These are phyloP conservation scores for Dryoscopus gambensis DNA, from an alignment of 2,113 vertebrate genomes.

Conservation along the genomic window DNA sequence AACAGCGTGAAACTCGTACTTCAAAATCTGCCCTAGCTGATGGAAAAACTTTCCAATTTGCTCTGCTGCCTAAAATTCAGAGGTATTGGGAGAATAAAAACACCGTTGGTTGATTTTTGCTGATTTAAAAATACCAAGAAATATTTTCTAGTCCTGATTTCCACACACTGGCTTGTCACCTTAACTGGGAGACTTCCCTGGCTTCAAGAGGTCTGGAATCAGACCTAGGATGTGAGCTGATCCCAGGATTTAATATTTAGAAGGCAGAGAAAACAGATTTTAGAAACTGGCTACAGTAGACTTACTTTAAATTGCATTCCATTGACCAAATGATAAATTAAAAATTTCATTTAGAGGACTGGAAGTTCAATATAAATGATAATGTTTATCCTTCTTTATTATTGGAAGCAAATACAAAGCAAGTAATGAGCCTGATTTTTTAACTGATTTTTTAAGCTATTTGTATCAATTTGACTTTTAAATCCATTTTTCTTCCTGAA, in stretches of 20 bases:
- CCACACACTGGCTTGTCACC: not conserved
- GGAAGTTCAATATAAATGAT: not conserved
- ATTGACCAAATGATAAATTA: not conserved
- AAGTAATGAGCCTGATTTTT: not conserved
- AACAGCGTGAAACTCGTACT: not conserved
- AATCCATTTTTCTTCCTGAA: not conserved
- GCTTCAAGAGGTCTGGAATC: not conserved
- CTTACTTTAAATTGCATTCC: not conserved
- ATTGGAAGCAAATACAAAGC: not conserved
- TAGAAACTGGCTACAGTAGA: not conserved
- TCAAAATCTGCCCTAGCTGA: not conserved
- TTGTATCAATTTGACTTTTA: not conserved
- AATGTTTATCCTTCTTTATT: not conserved
- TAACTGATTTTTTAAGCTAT: not conserved
- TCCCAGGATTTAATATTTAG: not conserved
- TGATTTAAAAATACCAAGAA: not conserved
- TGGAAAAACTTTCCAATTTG: conserved; percentile 66
- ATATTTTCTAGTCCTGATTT: not conserved
- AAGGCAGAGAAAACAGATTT: not conserved
- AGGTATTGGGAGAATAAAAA: not conserved
- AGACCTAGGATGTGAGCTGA: not conserved
- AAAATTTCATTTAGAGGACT: not conserved
- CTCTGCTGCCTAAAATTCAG: conserved; percentile 63
- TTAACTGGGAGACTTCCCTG: not conserved
- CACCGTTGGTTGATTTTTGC: rapidly evolving